Evolutionary conservation across 1,140 invertebrate genomes (phyloP).

Genomic region (Drosophila obscura): DNA sequence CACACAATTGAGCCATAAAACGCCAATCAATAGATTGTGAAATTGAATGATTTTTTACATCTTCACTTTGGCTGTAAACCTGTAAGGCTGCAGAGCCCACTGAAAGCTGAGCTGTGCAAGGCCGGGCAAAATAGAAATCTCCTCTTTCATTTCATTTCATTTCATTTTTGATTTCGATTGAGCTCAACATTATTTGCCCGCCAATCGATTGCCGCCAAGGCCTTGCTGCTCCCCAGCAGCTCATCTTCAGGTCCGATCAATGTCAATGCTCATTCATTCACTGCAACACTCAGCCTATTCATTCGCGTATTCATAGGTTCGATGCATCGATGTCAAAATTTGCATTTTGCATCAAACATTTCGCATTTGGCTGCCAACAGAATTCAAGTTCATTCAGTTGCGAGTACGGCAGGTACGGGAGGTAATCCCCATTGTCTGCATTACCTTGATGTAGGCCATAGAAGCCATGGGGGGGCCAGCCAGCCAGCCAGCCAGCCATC

Average conservation of each 20-base stretch:
- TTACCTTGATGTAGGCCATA: constrained; percentile 24
- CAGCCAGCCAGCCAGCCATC: neutral
- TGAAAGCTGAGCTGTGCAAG: constrained; percentile 41
- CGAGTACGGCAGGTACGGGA: neutral
- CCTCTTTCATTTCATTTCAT: constrained; percentile 4
- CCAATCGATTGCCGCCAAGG: constrained; percentile 15
- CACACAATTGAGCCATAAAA: constrained; percentile 61
- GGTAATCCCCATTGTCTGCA: constrained; percentile 28
- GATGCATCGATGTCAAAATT: constrained; percentile 47
- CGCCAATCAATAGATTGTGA: constrained; percentile 40
- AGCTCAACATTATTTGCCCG: neutral
- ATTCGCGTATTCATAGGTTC: neutral
- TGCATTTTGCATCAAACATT: constrained; percentile 23
- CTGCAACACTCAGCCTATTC: neutral
- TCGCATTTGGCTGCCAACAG: constrained; percentile 28
- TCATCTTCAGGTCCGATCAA: constrained; percentile 30
- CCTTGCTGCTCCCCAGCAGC: neutral
- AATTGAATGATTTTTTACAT: constrained; percentile 34
- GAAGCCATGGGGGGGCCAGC: no score
- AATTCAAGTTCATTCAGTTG: constrained; percentile 37
- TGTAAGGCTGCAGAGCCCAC: neutral
- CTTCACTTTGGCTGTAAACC: constrained; percentile 8
- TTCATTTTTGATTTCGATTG: neutral
- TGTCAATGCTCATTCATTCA: constrained; percentile 30
- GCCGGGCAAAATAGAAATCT: constrained; percentile 41